Percentiles rank a stretch among this genome's conserved stretches.
phyloP scores from a whole-genome alignment of 1,140 invertebrate genomes.

The Drosophila neocordata region DNA sequence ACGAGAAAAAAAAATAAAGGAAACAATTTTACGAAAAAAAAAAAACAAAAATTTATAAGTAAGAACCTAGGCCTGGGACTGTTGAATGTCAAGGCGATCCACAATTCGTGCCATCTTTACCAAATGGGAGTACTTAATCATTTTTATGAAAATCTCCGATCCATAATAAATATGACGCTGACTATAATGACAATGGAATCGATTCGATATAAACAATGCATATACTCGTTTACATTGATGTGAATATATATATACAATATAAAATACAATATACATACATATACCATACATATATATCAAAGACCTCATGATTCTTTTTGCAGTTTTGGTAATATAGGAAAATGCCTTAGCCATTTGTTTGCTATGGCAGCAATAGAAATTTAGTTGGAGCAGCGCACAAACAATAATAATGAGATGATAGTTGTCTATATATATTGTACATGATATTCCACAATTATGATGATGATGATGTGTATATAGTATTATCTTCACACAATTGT shows the following conservation, averaged over 20 bases:
- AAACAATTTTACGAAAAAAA: no score
- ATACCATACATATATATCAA: constrained; percentile 1
- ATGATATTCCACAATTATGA: background rate
- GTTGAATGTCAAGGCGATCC: constrained; percentile 19
- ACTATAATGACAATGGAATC: background rate
- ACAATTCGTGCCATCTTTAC: background rate
- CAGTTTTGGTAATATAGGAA: constrained; percentile 3
- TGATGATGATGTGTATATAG: background rate
- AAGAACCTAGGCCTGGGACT: constrained; percentile 4
- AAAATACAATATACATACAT: background rate
- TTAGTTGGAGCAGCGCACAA: constrained; percentile 1
- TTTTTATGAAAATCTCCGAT: background rate
- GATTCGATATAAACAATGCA: constrained; percentile 4
- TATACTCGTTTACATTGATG: background rate
- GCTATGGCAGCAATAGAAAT: background rate
- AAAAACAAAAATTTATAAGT: background rate
- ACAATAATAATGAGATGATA: background rate
- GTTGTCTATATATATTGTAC: constrained; percentile 2
- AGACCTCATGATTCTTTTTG: constrained; percentile 4
- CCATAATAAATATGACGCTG: constrained; percentile 1
- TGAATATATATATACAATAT: background rate
- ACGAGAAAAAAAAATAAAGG: background rate
- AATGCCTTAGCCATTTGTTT: constrained; percentile 5
- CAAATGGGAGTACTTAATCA: constrained; percentile 4
- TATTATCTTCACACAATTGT: background rate